phyloP scores from a whole-genome alignment of 37 sponge, comb jelly and placozoan genomes.

The Theonella swinhoei region DNA sequence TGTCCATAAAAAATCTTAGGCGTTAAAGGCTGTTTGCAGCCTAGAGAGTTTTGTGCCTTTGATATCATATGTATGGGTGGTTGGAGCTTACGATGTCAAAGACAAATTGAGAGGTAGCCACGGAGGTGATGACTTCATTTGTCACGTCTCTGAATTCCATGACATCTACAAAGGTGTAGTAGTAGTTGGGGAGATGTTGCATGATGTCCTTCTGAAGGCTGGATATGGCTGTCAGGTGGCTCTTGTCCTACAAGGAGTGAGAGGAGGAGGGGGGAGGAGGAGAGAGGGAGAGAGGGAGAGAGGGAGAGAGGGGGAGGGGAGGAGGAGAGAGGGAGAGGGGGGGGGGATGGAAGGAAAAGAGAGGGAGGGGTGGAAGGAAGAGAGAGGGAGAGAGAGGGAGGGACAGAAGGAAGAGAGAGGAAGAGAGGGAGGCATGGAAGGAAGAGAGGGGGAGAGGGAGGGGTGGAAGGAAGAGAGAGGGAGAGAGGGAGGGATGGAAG shows the following conservation, averaged over 20 bases:
- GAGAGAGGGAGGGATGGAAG: no score
- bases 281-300: not conserved
- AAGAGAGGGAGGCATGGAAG: no score
- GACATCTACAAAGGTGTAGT: constrained; percentile 95
- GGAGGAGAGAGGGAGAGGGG: not conserved
- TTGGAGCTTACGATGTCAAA: constrained; percentile 76
- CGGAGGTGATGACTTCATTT: constrained; percentile 81
- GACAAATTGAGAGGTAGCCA: constrained; percentile 75
- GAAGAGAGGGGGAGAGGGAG: no score
- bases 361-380: constrained; percentile 1
- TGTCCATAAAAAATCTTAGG: no score
- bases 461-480: no score
- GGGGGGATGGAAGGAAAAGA: not conserved
- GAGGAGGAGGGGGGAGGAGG: not conserved
- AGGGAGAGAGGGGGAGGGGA: not conserved
- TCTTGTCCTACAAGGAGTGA: constrained; percentile 29
- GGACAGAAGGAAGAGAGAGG: no score
- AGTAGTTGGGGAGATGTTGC: constrained; percentile 58
- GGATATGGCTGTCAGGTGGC: constrained; percentile 62
- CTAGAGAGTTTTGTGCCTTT: no score
- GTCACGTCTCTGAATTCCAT: constrained; percentile 91
- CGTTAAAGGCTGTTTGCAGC: no score
- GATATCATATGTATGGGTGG: no score
- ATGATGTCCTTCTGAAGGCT: constrained; percentile 86
- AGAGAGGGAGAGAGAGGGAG: constrained; percentile 5